Percentiles rank a stretch among this genome's conserved stretches.
Evolutionary conservation across 2,888 invertebrate species (phyloP).

Genomic region (Brachyptera putata): DNA sequence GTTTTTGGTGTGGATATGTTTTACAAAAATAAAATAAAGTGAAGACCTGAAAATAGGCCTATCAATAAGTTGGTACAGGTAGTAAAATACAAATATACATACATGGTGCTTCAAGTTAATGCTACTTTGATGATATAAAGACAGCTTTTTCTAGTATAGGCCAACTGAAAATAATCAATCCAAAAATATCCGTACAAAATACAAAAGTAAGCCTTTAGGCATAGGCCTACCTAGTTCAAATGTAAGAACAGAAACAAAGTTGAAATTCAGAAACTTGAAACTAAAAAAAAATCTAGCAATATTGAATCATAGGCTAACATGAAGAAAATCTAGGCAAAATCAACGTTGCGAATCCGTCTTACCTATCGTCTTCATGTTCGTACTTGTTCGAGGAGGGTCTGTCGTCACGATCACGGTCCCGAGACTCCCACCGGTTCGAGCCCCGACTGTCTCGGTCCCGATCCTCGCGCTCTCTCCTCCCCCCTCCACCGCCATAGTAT

Average conservation of each 20-base stretch:
- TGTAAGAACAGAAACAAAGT: background rate
- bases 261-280: too few species aligned
- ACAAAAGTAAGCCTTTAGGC: background rate
- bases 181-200: background rate
- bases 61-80: too few species aligned
- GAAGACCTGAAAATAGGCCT: too few species aligned
- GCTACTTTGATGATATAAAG: too few species aligned
- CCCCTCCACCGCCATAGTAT: too few species aligned
- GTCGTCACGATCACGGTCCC: constrained; percentile 23
- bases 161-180: background rate
- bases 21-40: too few species aligned
- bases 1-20: too few species aligned
- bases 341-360: constrained; percentile 32
- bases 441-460: background rate
- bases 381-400: too few species aligned
- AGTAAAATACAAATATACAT: too few species aligned
- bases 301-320: background rate
- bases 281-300: background rate
- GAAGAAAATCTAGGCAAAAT: background rate
- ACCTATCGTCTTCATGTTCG: constrained; percentile 43
- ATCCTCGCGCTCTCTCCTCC: constrained; percentile 37
- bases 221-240: background rate
- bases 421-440: background rate
- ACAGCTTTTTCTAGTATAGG: too few species aligned
- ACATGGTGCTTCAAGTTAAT: too few species aligned